Evolutionary conservation across 2,888 invertebrate species (phyloP).

Genomic region (Capitulum mitella): DNA sequence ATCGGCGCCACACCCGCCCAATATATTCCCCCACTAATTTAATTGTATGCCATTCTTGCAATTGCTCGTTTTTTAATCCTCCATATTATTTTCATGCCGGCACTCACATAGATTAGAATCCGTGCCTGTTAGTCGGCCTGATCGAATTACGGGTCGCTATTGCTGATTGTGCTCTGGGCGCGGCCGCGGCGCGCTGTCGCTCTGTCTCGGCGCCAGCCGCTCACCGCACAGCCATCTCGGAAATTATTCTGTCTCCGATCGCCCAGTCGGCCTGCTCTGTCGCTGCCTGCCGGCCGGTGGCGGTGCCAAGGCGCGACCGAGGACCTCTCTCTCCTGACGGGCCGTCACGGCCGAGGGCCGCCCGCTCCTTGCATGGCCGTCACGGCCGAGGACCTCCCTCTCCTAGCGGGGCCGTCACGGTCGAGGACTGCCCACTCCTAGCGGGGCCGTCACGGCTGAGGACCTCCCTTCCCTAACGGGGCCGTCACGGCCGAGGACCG

Average conservation of each 20-base stretch:
- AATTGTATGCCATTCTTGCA: slow-evolving; percentile 24
- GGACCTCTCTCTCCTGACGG: no score
- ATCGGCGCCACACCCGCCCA: neutral
- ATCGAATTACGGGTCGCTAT: slow-evolving; percentile 9
- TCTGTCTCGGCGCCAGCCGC: neutral
- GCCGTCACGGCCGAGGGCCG: no score
- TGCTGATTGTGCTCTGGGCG: neutral
- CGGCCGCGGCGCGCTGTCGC: neutral
- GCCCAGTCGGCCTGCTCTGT: no score
- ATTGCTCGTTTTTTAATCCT: slow-evolving; percentile 22
- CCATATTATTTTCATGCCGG: slow-evolving; percentile 22
- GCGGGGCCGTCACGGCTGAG: no score
- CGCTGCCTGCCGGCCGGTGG: no score
- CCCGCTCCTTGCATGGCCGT: no score
- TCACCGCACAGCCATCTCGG: neutral
- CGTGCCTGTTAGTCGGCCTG: neutral
- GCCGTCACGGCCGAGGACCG: no score
- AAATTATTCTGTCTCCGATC: neutral
- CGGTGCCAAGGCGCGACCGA: no score
- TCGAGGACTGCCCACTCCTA: no score
- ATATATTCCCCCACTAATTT: slow-evolving; percentile 7
- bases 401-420: no score
- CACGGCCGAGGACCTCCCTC: no score
- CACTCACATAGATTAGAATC: slow-evolving; percentile 22
- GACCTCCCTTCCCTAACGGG: no score